phyloP scores from a whole-genome alignment of 2,888 invertebrate genomes.

The Hemistola chrysoprasaria region DNA sequence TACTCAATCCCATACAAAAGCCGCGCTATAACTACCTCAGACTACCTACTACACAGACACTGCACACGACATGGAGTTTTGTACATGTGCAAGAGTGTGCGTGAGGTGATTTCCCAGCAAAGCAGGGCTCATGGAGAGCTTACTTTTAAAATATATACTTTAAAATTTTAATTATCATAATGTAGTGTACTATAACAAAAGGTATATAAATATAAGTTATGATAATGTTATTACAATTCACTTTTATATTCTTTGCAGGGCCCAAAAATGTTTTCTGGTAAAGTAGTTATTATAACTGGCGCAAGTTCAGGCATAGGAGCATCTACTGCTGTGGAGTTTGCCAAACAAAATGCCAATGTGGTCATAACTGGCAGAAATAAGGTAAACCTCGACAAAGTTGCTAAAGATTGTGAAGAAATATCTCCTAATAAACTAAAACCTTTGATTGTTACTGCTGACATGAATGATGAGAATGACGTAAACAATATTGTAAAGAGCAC shows the following conservation, averaged over 20 bases:
- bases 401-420: conserved; percentile 75
- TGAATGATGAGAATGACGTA: conserved; percentile 86
- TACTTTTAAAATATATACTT: no score
- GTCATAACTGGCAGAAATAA: conserved; percentile 87
- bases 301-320: conserved; percentile 90
- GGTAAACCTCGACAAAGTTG: conserved; percentile 85
- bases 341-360: conserved; percentile 84
- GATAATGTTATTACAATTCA: no score
- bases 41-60: no score
- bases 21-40: no score
- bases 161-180: no score
- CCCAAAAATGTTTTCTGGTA: conserved; percentile 69
- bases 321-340: conserved; percentile 85
- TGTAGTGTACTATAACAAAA: no score
- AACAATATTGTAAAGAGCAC: conserved; percentile 85
- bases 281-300: conserved; percentile 85
- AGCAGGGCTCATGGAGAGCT: no score
- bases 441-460: conserved; percentile 83
- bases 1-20: no score
- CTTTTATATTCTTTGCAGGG: background rate
- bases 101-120: no score
- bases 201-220: no score
- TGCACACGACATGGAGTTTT: no score
- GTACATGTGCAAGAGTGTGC: no score
- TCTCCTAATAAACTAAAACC: conserved; percentile 68